These are phyloP conservation scores for Phalanger gymnotis DNA, from an alignment of 2,797 vertebrate species.

Conservation along the genomic window DNA sequence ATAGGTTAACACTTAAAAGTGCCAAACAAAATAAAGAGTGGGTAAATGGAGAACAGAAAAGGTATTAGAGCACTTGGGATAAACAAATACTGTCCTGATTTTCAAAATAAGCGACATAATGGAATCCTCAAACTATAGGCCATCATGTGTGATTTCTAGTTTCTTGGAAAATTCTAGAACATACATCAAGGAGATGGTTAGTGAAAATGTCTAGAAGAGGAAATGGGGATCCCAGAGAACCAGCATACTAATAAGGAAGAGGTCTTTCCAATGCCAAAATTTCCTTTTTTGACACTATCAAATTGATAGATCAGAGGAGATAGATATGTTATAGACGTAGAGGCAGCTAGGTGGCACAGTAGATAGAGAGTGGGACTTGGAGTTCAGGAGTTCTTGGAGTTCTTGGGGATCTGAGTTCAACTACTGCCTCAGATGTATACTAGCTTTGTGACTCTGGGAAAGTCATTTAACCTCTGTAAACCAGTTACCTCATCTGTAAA, in stretches of 20 bases:
- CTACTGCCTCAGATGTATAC: not conserved
- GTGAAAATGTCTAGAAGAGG: not conserved
- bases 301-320: not conserved
- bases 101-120: not conserved
- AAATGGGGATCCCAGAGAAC: not conserved
- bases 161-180: not conserved
- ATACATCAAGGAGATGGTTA: not conserved
- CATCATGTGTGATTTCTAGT: not conserved
- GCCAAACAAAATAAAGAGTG: not conserved
- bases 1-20: not conserved
- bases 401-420: not conserved
- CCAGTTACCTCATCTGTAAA: not conserved
- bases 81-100: not conserved
- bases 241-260: not conserved
- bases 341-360: not conserved
- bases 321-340: not conserved
- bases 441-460: not conserved
- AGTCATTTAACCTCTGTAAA: not conserved
- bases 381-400: not conserved
- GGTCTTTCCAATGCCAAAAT: not conserved
- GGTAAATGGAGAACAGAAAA: not conserved
- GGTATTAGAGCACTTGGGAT: not conserved
- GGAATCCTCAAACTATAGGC: not conserved
- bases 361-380: not conserved
- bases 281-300: not conserved